Conservation (phyloP, 2,113 vertebrate genomes). For the Sialia sialis region DNA sequence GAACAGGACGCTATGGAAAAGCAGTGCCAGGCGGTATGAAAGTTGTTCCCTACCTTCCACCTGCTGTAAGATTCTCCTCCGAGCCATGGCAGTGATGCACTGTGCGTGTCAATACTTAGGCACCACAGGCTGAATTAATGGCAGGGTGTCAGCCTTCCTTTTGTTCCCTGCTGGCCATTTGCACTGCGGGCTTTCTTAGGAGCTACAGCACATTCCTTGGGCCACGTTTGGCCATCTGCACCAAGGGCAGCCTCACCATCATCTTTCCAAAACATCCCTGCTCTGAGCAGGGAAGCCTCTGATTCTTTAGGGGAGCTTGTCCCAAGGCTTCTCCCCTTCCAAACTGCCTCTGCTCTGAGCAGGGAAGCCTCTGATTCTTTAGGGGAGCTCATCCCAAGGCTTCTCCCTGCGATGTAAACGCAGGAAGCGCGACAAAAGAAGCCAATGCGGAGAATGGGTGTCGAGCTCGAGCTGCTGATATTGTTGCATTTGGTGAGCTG, state of each 20-base stretch:
- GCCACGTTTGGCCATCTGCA: not conserved
- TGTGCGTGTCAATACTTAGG: not conserved
- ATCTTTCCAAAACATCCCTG: not conserved
- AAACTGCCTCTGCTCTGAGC: not conserved
- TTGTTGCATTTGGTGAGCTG: conserved; percentile 80
- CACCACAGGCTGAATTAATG: not conserved
- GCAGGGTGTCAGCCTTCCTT: conserved; percentile 6
- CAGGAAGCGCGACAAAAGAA: conserved; percentile 55
- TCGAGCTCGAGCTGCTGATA: conserved; percentile 71
- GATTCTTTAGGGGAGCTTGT: too few species aligned
- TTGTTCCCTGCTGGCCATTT: conserved; percentile 48
- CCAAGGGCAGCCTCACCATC: not conserved
- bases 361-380: not conserved
- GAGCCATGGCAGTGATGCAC: not conserved
- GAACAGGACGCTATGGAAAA: not conserved
- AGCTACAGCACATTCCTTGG: not conserved
- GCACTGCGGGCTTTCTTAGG: not conserved
- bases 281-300: too few species aligned
- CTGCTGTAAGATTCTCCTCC: not conserved
- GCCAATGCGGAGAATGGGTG: conserved; percentile 72
- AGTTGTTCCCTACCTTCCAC: not conserved
- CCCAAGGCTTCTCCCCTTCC: not conserved
- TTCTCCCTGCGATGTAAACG: not conserved
- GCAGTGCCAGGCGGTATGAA: not conserved
- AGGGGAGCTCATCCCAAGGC: not conserved